Evolutionary conservation across 2,888 invertebrate genomes (phyloP), one percentile per base, ranked within the genome.

Genomic region (Synergus japonicus): DNA sequence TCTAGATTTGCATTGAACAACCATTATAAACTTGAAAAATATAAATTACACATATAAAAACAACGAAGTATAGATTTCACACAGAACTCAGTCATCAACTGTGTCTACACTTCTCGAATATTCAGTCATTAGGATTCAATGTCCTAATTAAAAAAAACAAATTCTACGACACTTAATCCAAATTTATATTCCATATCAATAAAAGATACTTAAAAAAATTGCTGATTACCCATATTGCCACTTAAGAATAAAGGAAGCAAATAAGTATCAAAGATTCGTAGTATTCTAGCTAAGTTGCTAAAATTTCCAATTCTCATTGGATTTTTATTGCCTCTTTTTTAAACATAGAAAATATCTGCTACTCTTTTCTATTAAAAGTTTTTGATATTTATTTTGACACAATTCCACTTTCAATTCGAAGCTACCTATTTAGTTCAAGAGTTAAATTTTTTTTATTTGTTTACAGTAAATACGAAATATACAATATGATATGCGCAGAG

Each of bases 361-460:
- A 65, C 10, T 43, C n/a, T 64, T 67, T 22, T 49, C 12, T 22
- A 60, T 60, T 60, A 3, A 22, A 60, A 22, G 4, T 22, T 69
- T 73, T 54, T 73, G 54, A 73, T 73, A 44, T 66, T 66, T 18
- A 41, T n/a, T 69, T 69, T 69, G 67, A 69, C 46, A 69, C 67
- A 67, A 67, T 67, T 67, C 46, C 54, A 73, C 49, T 73, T 73
- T 73, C 54, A 73, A 73, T 73, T 73, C 18, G 15, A 54, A 73
- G 15, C 73, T 73, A 73, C 9, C 73, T 73, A 66, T 18, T 66
- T 66, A 46, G 13, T 46, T 54, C 15, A 54, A 73, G n/a, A 73
- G 15, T 29, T 73, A 54, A 73, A 54, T 54, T 49, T n/a, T 4
- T 66, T 5, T 37, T 66, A 44, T 44, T 18, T 65, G 15, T 49